Conservation (phyloP, 2,113 vertebrate species). For the Morone chrysops region DNA sequence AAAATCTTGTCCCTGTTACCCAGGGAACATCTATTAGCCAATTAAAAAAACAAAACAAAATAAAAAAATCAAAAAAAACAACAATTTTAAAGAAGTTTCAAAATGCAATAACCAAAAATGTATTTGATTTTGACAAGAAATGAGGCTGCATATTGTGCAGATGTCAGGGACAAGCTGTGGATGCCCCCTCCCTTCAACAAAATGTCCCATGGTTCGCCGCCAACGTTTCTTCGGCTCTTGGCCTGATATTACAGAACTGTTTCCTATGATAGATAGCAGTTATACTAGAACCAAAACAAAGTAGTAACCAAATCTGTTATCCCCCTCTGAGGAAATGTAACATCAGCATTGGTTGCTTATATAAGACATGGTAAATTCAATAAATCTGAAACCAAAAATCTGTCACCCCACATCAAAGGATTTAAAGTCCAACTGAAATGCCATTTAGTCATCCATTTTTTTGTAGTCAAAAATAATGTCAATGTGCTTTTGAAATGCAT, state of each 20-base stretch:
- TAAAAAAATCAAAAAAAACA: too few species aligned
- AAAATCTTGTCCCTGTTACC: not conserved
- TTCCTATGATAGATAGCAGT: constrained; percentile 35
- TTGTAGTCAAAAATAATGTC: not conserved
- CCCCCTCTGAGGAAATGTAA: not conserved
- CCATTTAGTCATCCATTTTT: not conserved
- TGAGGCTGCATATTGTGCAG: constrained; percentile 30
- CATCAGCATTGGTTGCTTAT: not conserved
- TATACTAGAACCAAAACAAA: constrained; percentile 19
- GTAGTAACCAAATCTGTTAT: constrained; percentile 12
- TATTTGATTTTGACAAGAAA: constrained; percentile 14
- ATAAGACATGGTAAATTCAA: not conserved
- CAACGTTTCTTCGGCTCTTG: constrained; percentile 37
- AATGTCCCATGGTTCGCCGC: constrained; percentile 33
- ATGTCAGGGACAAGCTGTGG: constrained; percentile 57
- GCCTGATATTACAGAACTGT: constrained; percentile 47
- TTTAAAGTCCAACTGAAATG: not conserved
- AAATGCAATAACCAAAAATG: not conserved
- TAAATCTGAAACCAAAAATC: not conserved
- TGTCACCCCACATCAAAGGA: not conserved
- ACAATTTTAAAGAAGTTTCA: too few species aligned
- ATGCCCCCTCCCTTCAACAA: constrained; percentile 36
- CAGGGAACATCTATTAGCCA: constrained; percentile 4
- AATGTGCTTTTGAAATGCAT: too few species aligned
- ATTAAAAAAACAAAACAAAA: not conserved